Base-by-base conservation (phyloP, 2,113 vertebrate species). In the Neopipo cinnamomea region DNA sequence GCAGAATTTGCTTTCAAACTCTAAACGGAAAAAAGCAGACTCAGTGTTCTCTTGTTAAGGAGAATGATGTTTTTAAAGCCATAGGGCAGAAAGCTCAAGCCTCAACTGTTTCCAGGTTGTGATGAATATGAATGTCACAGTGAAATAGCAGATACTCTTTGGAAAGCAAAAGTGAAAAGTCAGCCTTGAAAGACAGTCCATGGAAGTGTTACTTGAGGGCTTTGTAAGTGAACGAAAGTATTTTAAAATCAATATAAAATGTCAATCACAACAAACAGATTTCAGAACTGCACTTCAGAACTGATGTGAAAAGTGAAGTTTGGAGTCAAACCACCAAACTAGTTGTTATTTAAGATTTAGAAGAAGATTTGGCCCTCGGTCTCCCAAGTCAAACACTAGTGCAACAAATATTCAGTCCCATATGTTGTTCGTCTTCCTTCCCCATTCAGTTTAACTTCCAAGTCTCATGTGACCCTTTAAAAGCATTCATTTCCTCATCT, bases 191-290 rank as follows among this genome's bases (percentile, higher is more conserved):
- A 96, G 55, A 83, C 15, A 74, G 88, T 49, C 52, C 73, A 41
- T 67, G 73, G 27, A 84, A 81, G 19, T 50, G 24, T 37, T 89
- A 86, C 53, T 58, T 58, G 61, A 92, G 66, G 23, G 39, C 65
- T n/a, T 44, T 46, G 0, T 11, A 63, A 72, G 61, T 13, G 49
- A 93, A 70, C 27, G 68, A 81, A 93, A 94, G 44, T 50, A 79
- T 62, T 89, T 93, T 22, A 74, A 92, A 86, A 92, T 87, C 70
- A 78, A 91, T 87, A 44, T 20, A 61, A 93, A 89, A 89, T 37
- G 56, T 72, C 79, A 75, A 46, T 88, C 30, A n/a, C 53, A 89
- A 86, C 53, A 88, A 86, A 83, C 31, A 81, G 59, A 86, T 75
- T 95, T 87, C 68, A 85, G 65, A 88, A 81, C 44, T 61, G 44